Percentiles rank a stretch among this genome's conserved stretches.
These are phyloP conservation scores for Cyanistes caeruleus DNA, from an alignment of 2,113 vertebrate species.

Conservation along the genomic window DNA sequence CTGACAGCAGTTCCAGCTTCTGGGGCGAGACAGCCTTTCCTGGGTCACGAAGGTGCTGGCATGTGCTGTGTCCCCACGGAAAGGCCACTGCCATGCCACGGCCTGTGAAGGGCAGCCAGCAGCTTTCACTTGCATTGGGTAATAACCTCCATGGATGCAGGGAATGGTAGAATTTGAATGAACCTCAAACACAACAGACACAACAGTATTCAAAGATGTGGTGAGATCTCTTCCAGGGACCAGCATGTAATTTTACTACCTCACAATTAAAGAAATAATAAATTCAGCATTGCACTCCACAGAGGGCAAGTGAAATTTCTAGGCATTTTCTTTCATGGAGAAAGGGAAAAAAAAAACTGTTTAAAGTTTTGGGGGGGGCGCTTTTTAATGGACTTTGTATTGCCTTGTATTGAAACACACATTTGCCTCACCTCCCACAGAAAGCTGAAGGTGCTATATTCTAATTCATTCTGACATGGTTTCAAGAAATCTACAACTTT, in stretches of 20 bases:
- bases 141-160: neutral
- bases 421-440: neutral
- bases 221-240: neutral
- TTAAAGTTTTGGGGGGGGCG: neutral
- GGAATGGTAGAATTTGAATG: neutral
- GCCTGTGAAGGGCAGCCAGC: neutral
- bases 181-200: neutral
- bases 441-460: neutral
- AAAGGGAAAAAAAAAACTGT: neutral
- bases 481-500: neutral
- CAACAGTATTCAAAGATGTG: neutral
- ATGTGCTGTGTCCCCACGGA: rapidly evolving
- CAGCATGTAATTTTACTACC: neutral
- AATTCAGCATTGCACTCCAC: neutral
- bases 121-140: neutral
- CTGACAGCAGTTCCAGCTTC: neutral
- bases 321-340: neutral
- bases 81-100: neutral
- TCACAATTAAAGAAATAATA: neutral
- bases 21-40: rapidly evolving
- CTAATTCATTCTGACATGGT: rapidly evolving
- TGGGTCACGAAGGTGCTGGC: neutral
- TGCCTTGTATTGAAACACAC: neutral
- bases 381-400: neutral
- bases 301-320: neutral